A percentile compares a stretch with the other conserved stretches of the same genome.
phyloP scores from a whole-genome alignment of 2,797 vertebrate species.

The Sebastes hubbsi region DNA sequence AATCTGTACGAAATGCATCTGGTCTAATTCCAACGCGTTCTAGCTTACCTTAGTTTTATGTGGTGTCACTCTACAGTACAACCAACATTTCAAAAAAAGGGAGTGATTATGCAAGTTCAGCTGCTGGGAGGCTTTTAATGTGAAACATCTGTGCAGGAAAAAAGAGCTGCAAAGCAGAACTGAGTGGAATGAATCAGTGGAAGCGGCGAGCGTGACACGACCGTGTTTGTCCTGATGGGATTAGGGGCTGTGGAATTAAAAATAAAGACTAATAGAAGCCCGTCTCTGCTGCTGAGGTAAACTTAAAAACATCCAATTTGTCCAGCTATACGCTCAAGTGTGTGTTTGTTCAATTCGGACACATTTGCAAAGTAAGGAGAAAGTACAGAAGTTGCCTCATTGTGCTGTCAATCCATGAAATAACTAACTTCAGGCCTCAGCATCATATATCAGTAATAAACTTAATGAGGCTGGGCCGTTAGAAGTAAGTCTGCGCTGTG shows the following conservation, averaged over 20 bases:
- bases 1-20: not conserved
- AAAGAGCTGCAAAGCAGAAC: not conserved
- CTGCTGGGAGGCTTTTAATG: constrained; percentile 1
- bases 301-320: not conserved
- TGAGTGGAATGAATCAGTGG: not conserved
- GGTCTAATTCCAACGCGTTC: too few species aligned
- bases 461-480: not conserved
- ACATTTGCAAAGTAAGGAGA: constrained; percentile 42
- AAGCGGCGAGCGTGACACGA: not conserved
- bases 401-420: constrained; percentile 5
- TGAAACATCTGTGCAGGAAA: not conserved
- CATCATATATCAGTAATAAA: not conserved
- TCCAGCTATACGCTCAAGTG: not conserved
- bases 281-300: not conserved
- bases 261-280: not conserved
- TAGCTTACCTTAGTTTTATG: not conserved
- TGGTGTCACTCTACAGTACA: too few species aligned
- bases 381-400: not conserved
- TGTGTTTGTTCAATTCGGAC: not conserved
- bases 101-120: not conserved
- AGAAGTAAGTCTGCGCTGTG: not conserved
- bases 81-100: not conserved
- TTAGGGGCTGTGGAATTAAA: constrained; percentile 33
- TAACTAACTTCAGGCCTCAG: not conserved
- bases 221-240: constrained; percentile 27